These are phyloP conservation scores for Forbesichthys agassizii DNA, from an alignment of 2,113 vertebrate species.

Conservation along the genomic window DNA sequence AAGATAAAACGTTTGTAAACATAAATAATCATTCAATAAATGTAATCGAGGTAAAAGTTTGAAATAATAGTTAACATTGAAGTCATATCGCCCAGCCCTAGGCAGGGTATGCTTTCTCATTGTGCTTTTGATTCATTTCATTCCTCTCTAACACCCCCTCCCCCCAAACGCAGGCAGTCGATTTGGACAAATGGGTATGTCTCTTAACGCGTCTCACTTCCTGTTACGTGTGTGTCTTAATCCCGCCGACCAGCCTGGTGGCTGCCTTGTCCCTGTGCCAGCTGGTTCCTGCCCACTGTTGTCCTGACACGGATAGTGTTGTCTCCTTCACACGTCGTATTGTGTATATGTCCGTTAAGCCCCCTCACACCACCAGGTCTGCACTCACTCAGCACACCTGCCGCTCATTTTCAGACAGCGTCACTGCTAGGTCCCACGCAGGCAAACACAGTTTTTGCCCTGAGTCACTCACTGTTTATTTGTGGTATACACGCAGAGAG, in stretches of 20 bases:
- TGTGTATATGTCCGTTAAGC: constrained; percentile 28
- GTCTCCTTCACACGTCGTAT: constrained; percentile 37
- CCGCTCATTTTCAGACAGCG: constrained; percentile 21
- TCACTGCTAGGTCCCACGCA: constrained; percentile 23
- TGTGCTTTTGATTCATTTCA: constrained; percentile 6
- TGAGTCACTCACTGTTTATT: constrained; percentile 8
- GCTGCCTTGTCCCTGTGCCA: constrained; percentile 45
- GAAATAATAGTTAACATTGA: no score
- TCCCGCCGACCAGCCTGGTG: constrained; percentile 27
- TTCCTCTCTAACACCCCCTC: constrained; percentile 57
- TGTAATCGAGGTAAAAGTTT: no score
- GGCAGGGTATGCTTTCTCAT: constrained; percentile 12
- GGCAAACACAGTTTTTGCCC: background rate
- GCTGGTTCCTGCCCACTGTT: constrained; percentile 49
- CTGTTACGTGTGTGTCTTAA: constrained; percentile 49
- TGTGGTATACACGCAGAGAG: background rate
- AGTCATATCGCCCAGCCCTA: no score
- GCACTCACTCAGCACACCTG: constrained; percentile 9
- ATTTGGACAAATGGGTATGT: constrained; percentile 86
- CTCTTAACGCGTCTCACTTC: constrained; percentile 60
- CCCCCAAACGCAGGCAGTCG: constrained; percentile 73
- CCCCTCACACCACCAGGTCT: background rate
- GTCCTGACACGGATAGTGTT: constrained; percentile 49
- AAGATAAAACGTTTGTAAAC: no score
- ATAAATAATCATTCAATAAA: no score